Evolutionary conservation across 2,888 invertebrate genomes (phyloP).

Genomic region (Lamellibrachia satsuma): DNA sequence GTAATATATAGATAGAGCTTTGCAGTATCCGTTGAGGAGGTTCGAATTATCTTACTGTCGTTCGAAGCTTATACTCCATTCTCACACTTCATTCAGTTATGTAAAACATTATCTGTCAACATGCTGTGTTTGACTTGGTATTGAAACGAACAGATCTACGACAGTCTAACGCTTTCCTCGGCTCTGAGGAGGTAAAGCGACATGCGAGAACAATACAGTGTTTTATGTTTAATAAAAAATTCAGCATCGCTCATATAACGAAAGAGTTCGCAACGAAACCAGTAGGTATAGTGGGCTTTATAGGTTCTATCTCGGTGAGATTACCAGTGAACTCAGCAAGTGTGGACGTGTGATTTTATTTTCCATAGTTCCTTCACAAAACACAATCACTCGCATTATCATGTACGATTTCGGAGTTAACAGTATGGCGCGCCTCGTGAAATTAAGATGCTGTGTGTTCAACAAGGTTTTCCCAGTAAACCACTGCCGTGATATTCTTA

Average conservation of each 20-base stretch:
- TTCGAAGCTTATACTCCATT: not conserved
- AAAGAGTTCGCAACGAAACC: not conserved
- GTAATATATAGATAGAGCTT: not conserved
- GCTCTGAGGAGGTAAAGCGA: not conserved
- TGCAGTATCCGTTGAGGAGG: not conserved
- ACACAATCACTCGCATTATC: not conserved
- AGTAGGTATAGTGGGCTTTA: not conserved
- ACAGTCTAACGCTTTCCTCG: not conserved
- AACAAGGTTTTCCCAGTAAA: too few species aligned
- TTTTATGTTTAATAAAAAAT: not conserved
- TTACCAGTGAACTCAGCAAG: not conserved
- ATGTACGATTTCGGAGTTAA: not conserved
- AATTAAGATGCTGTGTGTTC: too few species aligned
- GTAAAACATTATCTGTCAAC: not conserved
- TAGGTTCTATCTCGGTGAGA: not conserved
- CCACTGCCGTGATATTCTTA: too few species aligned
- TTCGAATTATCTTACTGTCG: not conserved
- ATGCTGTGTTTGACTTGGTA: not conserved
- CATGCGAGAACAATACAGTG: not conserved
- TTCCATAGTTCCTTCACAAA: not conserved
- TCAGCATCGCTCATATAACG: not conserved
- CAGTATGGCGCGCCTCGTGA: not conserved
- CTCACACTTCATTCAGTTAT: not conserved
- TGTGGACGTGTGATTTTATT: not conserved
- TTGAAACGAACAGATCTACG: not conserved